phyloP scores from a whole-genome alignment of 2,888 invertebrate species.

The Eledona agricola region DNA sequence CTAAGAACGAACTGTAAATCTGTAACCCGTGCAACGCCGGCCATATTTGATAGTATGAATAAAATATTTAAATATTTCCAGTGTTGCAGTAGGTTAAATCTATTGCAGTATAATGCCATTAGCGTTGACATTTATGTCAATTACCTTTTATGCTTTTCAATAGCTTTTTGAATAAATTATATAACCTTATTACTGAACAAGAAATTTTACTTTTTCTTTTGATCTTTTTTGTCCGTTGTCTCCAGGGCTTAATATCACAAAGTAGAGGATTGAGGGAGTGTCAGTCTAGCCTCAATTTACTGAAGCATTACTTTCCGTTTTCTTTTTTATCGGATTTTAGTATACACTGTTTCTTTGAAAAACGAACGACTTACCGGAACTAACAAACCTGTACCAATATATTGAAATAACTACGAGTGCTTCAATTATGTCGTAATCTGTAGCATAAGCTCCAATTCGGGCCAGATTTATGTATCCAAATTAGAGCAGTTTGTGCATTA shows the following conservation, averaged over 20 bases:
- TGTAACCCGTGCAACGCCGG: too few relatives aligned
- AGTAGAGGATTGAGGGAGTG: constrained; percentile 25
- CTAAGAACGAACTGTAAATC: too few relatives aligned
- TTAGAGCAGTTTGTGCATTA: constrained; percentile 7
- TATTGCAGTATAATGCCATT: constrained; percentile 17
- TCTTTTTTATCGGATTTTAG: constrained; percentile 20
- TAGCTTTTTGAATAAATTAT: constrained; percentile 24
- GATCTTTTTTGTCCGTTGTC: constrained; percentile 19
- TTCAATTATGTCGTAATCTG: neutral
- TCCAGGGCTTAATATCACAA: constrained; percentile 28
- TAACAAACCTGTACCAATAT: neutral
- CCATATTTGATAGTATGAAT: too few relatives aligned
- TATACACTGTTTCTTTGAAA: constrained; percentile 15
- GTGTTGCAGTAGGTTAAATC: constrained; percentile 9
- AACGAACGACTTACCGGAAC: constrained; percentile 4
- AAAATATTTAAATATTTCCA: too few relatives aligned
- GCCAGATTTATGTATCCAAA: constrained; percentile 11
- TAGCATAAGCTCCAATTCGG: constrained; percentile 1
- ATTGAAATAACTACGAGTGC: constrained; percentile 1
- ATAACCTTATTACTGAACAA: constrained; percentile 18
- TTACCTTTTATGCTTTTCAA: constrained; percentile 11
- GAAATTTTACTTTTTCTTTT: constrained; percentile 25
- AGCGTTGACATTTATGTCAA: constrained; percentile 13
- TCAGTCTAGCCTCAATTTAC: constrained; percentile 27
- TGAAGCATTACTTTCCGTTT: constrained; percentile 27